Evolutionary conservation across 2,888 invertebrate species (phyloP).

Genomic region (Shargacucullia verbasci): DNA sequence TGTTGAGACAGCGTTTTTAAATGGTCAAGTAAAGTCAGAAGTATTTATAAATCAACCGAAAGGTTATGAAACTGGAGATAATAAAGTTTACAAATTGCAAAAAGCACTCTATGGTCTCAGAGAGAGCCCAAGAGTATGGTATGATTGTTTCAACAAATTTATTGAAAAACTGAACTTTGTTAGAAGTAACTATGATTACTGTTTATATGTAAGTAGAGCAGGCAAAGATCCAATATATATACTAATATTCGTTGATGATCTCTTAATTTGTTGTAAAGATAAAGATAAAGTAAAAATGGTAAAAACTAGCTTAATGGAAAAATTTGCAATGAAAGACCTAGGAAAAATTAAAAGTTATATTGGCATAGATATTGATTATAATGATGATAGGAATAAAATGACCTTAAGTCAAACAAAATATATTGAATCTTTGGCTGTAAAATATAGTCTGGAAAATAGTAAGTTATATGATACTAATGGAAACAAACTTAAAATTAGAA

Average conservation of each 20-base stretch:
- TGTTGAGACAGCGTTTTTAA: slow-evolving; percentile 30
- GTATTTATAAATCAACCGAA: slow-evolving; percentile 59
- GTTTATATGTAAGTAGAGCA: slow-evolving; percentile 47
- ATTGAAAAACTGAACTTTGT: slow-evolving; percentile 39
- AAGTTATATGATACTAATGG: slow-evolving; percentile 56
- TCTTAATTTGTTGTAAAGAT: slow-evolving; percentile 58
- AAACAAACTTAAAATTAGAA: slow-evolving; percentile 50
- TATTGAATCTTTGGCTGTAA: slow-evolving; percentile 52
- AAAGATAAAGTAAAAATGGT: slow-evolving; percentile 43
- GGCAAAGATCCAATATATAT: slow-evolving; percentile 47
- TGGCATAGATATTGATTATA: slow-evolving; percentile 64
- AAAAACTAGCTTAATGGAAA: slow-evolving; percentile 49
- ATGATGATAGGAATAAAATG: slow-evolving; percentile 36
- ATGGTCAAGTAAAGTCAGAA: slow-evolving; percentile 52
- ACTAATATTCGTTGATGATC: slow-evolving; percentile 53
- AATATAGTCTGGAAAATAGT: slow-evolving; percentile 54
- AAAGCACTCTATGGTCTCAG: slow-evolving; percentile 58
- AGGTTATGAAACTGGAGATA: slow-evolving; percentile 54
- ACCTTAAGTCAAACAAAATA: slow-evolving; percentile 56
- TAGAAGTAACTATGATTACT: slow-evolving; percentile 52
- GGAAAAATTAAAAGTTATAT: slow-evolving; percentile 62
- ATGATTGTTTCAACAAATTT: slow-evolving; percentile 41
- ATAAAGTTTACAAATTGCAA: slow-evolving; percentile 61
- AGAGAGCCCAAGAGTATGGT: slow-evolving; percentile 54
- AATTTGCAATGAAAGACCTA: slow-evolving; percentile 60